These are phyloP conservation scores for Thumatha senex DNA, from an alignment of 2,888 invertebrate genomes.

Conservation along the genomic window DNA sequence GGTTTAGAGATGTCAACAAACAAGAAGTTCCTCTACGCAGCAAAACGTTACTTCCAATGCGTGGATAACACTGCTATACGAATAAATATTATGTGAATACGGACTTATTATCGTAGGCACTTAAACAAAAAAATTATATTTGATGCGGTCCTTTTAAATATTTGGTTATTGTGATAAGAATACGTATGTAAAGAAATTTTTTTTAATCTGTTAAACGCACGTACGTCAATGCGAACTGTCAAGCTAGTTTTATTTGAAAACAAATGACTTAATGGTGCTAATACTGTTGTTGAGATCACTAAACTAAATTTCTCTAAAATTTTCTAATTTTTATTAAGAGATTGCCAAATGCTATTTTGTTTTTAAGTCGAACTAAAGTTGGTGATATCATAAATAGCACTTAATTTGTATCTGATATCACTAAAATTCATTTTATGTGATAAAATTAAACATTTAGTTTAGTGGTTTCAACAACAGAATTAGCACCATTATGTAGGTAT, in stretches of 20 bases:
- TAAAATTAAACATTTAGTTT: too few relatives aligned
- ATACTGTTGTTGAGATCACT: too few relatives aligned
- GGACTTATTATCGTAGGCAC: not conserved
- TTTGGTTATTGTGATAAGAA: not conserved
- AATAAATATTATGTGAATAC: not conserved
- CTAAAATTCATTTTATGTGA: too few relatives aligned
- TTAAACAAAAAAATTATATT: not conserved
- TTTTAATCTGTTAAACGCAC: conserved; percentile 26
- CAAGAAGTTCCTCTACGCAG: conserved; percentile 45
- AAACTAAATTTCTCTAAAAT: too few relatives aligned
- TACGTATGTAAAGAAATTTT: not conserved
- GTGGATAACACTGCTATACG: conserved; percentile 19
- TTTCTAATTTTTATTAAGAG: too few relatives aligned
- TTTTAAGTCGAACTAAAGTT: too few relatives aligned
- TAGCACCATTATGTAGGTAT: too few relatives aligned
- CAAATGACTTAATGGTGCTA: too few relatives aligned
- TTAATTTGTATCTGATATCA: too few relatives aligned
- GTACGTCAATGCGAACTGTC: conserved; percentile 22
- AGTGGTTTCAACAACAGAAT: too few relatives aligned
- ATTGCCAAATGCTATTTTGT: too few relatives aligned
- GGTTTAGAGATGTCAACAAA: conserved; percentile 67
- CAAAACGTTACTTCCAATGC: conserved; percentile 42
- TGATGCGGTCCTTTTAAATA: not conserved
- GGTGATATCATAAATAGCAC: too few relatives aligned
- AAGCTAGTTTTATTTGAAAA: conserved; percentile 21